Conservation (phyloP, 2,797 vertebrate species). For the Hemitrygon akajei region DNA sequence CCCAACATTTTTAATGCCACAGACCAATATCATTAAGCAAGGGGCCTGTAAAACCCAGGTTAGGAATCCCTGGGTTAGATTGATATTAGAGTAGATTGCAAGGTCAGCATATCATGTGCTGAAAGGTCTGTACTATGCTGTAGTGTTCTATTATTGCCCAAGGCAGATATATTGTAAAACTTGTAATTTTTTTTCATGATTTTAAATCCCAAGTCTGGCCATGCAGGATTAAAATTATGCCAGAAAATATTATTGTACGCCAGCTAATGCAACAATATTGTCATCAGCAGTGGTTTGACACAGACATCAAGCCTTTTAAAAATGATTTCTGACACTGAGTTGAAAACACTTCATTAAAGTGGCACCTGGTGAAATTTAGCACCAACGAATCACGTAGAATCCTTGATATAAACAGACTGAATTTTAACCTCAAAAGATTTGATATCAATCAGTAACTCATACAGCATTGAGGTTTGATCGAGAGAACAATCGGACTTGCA, state of each 20-base stretch:
- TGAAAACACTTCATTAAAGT: constrained; percentile 19
- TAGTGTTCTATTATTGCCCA: neutral
- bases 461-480: neutral
- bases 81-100: too few relatives aligned
- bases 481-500: constrained; percentile 7
- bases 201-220: neutral
- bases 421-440: neutral
- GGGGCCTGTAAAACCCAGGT: too few relatives aligned
- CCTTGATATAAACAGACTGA: neutral
- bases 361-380: neutral
- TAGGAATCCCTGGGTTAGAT: too few relatives aligned
- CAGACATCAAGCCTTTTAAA: constrained; percentile 9
- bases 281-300: neutral
- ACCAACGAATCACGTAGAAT: neutral
- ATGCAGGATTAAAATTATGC: neutral
- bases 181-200: neutral
- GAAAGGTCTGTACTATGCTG: too few relatives aligned
- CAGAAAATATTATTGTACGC: neutral
- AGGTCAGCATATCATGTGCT: too few relatives aligned
- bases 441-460: constrained; percentile 13
- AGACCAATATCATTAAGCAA: too few relatives aligned
- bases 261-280: neutral
- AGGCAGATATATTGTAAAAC: neutral
- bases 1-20: too few relatives aligned
- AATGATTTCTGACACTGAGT: constrained; percentile 11